Conservation (phyloP, 1,140 invertebrate genomes). For the Eupristina koningsbergeri region DNA sequence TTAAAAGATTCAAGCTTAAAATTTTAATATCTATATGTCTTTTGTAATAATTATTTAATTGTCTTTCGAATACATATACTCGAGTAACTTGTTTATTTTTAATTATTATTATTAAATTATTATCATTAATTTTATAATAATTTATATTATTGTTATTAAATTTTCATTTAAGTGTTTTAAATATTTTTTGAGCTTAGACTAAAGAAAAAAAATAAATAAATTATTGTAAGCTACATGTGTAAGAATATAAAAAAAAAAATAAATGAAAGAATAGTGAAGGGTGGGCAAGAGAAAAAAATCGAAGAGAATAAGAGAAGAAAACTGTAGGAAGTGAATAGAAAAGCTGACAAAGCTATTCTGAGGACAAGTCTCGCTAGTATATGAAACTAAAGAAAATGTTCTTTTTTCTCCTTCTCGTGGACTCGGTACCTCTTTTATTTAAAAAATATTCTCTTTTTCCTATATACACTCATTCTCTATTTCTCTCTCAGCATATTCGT, state of each 20-base stretch:
- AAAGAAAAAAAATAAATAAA: too few relatives aligned
- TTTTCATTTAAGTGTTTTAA: too few relatives aligned
- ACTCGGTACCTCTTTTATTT: conserved; percentile 28
- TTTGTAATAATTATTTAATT: too few relatives aligned
- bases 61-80: too few relatives aligned
- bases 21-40: too few relatives aligned
- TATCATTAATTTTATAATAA: too few relatives aligned
- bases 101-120: too few relatives aligned
- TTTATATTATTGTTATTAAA: too few relatives aligned
- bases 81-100: too few relatives aligned
- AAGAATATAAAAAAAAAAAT: neutral
- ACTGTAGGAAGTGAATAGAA: conserved; percentile 26
- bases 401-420: conserved; percentile 1
- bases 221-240: too few relatives aligned
- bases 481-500: neutral
- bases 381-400: conserved; percentile 30
- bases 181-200: too few relatives aligned
- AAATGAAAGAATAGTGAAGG: conserved; percentile 18
- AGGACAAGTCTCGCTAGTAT: conserved; percentile 24
- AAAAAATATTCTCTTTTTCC: conserved; percentile 19
- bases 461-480: neutral
- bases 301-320: neutral
- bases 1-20: too few relatives aligned
- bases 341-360: conserved; percentile 36
- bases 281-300: conserved; percentile 17